Conservation (phyloP, 2,888 invertebrate species). For the Halocaridina rubra region DNA sequence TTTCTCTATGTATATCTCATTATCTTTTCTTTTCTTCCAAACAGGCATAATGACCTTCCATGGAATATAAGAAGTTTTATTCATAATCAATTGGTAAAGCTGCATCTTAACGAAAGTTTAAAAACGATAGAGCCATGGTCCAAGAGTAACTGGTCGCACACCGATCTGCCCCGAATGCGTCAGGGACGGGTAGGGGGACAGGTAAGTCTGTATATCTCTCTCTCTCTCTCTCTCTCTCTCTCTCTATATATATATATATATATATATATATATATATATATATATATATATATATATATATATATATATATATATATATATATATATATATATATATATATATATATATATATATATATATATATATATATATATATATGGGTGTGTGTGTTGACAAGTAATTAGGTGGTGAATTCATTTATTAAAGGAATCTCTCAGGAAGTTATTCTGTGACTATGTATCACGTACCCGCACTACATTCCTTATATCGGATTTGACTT, state of each 20-base stretch:
- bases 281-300: not conserved
- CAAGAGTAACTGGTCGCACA: constrained; percentile 89
- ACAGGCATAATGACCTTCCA: constrained; percentile 85
- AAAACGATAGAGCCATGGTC: constrained; percentile 84
- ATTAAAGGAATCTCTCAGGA: no score
- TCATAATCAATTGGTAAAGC: constrained; percentile 87
- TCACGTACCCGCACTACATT: no score
- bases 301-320: not conserved
- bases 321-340: not conserved
- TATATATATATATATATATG: not conserved
- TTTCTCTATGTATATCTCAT: no score
- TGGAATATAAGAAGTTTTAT: constrained; percentile 92
- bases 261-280: not conserved
- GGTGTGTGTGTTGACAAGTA: not conserved
- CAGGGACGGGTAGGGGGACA: constrained; percentile 89
- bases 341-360: not conserved
- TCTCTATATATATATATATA: not conserved
- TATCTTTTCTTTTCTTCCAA: no score
- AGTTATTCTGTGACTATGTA: no score
- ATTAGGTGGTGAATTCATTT: no score
- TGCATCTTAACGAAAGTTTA: constrained; percentile 80
- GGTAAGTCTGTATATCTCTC: constrained; percentile 70
- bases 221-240: not conserved
- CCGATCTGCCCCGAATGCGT: constrained; percentile 86
- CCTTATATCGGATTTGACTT: no score